These are phyloP conservation scores for Zingel zingel DNA, from an alignment of 2,113 vertebrate species.

Conservation along the genomic window DNA sequence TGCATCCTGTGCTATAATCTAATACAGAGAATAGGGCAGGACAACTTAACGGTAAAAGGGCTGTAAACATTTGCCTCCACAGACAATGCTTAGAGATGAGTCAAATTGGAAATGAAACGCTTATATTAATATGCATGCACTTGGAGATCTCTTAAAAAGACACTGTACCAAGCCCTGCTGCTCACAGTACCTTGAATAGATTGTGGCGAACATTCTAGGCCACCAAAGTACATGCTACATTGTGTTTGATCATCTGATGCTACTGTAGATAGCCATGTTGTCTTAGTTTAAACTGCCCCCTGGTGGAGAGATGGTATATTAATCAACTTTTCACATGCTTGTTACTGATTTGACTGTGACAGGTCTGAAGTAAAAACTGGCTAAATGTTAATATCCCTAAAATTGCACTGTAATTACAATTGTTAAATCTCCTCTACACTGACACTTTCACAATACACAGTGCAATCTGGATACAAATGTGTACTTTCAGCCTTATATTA, in stretches of 20 bases:
- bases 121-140: conserved; percentile 18
- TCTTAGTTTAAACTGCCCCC: conserved; percentile 63
- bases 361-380: background rate
- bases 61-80: background rate
- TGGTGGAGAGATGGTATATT: conserved; percentile 34
- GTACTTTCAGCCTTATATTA: background rate
- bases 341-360: background rate
- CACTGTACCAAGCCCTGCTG: background rate
- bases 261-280: background rate
- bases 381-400: background rate
- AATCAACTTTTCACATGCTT: background rate
- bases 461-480: background rate
- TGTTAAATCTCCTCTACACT: background rate
- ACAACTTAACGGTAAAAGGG: background rate
- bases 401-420: background rate
- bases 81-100: conserved; percentile 1
- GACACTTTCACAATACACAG: background rate
- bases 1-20: background rate
- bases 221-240: conserved; percentile 24
- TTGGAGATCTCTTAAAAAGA: conserved; percentile 14
- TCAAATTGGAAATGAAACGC: background rate
- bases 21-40: background rate
- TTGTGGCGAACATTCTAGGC: conserved; percentile 38
- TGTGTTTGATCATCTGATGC: conserved; percentile 35
- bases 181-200: conserved; percentile 40